Base-by-base conservation (phyloP, 53 echinoderm and acorn worm genomes). In the Crossaster papposus region DNA sequence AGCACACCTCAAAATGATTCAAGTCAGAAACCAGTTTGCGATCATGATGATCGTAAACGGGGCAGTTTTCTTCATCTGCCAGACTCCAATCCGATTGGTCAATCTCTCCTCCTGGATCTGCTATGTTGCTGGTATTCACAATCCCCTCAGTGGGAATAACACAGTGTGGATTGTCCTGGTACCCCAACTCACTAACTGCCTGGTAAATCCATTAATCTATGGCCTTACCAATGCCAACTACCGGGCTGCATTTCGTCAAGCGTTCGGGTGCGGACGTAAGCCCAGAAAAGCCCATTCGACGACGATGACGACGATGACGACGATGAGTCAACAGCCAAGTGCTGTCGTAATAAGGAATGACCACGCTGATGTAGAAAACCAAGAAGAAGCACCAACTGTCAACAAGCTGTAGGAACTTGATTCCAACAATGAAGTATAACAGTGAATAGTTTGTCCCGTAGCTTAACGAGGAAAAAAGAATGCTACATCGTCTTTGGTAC, bases 21-120 rank as follows among this genome's bases (percentile, higher is more conserved):
- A 65, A 29, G 26, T 82, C 65, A 33, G 82, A 65, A 82, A 82
- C 29, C 82, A 82, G 35, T 54, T 82, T 3, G 68, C 82, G 2
- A 82, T 30, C 30, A 82, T 82, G 82, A 68, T 82, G 82, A 36
- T 82, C 24, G 82, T 68, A 37, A 82, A 82, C 24, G 82, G 82
- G 4, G 68, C 33, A 0, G 68, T 82, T 23, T 82, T 82, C 82
- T 82, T 82, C 65, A 35, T 82, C 20, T 82, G 82, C 28, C 82
- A 82, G 82, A 65, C 36, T 22, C 82, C 82, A n/a, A 64, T 36
- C 15, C 36, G 65, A 0, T n/a, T 82, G 2, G 36, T 65, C 36
- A 82, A 55, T 38, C 22, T 82, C 32, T 30, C 68, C 13, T 20
- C 23, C 8, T 65, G 36, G 65, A 15, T 82, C 26, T 65, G 82